These are phyloP conservation scores for Eupithecia abbreviata DNA, from an alignment of 2,888 invertebrate genomes.

Conservation along the genomic window DNA sequence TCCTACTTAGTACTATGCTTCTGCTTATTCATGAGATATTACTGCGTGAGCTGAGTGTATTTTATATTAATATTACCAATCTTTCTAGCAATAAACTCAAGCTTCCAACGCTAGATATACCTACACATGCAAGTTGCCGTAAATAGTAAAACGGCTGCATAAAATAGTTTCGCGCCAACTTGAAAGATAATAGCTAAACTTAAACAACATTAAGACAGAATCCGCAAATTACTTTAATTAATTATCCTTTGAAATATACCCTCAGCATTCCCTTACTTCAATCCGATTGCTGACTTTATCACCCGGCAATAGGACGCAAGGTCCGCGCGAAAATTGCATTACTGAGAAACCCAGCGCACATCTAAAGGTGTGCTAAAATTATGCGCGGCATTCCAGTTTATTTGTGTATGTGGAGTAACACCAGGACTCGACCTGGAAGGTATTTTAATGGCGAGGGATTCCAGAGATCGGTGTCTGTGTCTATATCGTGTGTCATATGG, in stretches of 20 bases:
- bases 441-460: slow-evolving; percentile 48
- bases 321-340: slow-evolving; percentile 28
- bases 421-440: slow-evolving; percentile 46
- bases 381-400: slow-evolving; percentile 68
- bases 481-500: slow-evolving; percentile 34
- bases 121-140: not conserved
- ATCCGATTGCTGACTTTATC: slow-evolving; percentile 27
- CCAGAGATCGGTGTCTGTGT: slow-evolving; percentile 31
- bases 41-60: not conserved
- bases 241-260: slow-evolving; percentile 31
- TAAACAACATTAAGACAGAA: slow-evolving; percentile 17
- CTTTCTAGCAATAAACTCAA: not conserved
- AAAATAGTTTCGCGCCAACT: slow-evolving; percentile 7
- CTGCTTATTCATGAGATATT: slow-evolving; percentile 11
- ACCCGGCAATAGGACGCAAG: slow-evolving; percentile 26
- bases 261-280: slow-evolving; percentile 15
- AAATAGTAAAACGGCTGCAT: not conserved
- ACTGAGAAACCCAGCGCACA: slow-evolving; percentile 42
- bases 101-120: not conserved
- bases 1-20: not conserved
- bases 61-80: not conserved
- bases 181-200: slow-evolving; percentile 3
- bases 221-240: slow-evolving; percentile 24
- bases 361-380: slow-evolving; percentile 62
- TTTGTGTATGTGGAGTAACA: slow-evolving; percentile 59